These are phyloP conservation scores for Caenorhabditis brenneri DNA, from an alignment of 1,140 invertebrate species.

Conservation along the genomic window DNA sequence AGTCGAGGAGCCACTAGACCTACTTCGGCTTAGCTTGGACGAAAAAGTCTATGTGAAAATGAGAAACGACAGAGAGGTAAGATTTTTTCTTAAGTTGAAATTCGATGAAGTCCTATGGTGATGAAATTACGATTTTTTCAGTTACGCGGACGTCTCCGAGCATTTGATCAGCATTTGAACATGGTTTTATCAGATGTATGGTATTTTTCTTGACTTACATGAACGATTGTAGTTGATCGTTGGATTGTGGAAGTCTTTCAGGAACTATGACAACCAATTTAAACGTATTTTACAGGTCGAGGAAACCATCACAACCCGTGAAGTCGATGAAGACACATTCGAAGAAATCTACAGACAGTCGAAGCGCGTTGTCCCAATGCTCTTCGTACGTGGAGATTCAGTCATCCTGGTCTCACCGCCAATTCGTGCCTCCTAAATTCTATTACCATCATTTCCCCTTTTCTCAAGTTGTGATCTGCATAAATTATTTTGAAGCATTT, in stretches of 20 bases:
- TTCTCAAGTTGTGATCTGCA: slow-evolving; percentile 12
- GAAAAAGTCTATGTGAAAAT: slow-evolving; percentile 98
- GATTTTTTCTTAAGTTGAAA: too few species aligned
- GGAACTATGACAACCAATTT: too few species aligned
- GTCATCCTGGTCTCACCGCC: slow-evolving; percentile 95
- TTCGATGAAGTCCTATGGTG: neutral
- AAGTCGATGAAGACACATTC: slow-evolving; percentile 90
- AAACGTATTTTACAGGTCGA: slow-evolving; percentile 74
- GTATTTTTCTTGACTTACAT: neutral
- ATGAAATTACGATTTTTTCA: slow-evolving; percentile 1
- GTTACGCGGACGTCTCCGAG: slow-evolving; percentile 86
- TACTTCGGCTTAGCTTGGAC: slow-evolving; percentile 91
- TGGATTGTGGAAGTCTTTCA: too few species aligned
- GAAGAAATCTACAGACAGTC: slow-evolving; percentile 96
- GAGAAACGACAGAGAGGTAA: slow-evolving; percentile 87
- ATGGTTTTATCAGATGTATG: slow-evolving; percentile 93
- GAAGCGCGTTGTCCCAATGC: slow-evolving; percentile 93
- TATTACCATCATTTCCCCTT: neutral
- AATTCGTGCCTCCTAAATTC: slow-evolving; percentile 29
- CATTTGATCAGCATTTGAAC: slow-evolving; percentile 98
- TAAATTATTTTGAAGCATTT: slow-evolving; percentile 2
- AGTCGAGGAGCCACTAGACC: slow-evolving; percentile 92
- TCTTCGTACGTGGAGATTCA: slow-evolving; percentile 96
- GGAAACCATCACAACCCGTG: slow-evolving; percentile 87
- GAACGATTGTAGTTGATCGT: neutral